Conservation (phyloP, 1,140 invertebrate species). For the Drosophila azteca region DNA sequence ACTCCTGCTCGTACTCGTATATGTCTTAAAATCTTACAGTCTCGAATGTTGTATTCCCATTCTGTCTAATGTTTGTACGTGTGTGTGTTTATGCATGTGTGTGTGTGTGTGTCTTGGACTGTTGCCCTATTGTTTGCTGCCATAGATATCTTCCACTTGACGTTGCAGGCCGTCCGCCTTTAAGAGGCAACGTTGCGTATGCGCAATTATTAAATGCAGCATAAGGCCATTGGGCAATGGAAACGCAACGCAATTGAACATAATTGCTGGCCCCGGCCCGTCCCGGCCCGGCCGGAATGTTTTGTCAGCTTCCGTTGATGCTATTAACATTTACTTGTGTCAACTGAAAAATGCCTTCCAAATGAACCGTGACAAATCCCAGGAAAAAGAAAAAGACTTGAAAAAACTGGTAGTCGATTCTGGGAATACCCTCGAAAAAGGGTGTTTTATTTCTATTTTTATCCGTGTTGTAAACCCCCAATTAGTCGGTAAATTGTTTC, state of each 20-base stretch:
- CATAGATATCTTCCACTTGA: conserved; percentile 65
- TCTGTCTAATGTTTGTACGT: conserved; percentile 33
- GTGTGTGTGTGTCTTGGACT: conserved; percentile 15
- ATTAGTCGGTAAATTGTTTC: background rate
- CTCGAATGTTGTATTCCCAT: conserved; percentile 28
- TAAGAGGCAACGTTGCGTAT: conserved; percentile 75
- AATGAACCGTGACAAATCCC: conserved; percentile 32
- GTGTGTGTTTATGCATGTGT: background rate
- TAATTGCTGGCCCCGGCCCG: conserved; percentile 55
- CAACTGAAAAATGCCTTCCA: conserved; percentile 31
- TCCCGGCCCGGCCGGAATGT: conserved; percentile 18
- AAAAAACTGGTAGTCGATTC: background rate
- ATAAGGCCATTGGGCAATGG: conserved; percentile 52
- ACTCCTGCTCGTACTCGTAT: conserved; percentile 19
- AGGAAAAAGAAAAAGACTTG: background rate
- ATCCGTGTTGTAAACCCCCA: background rate
- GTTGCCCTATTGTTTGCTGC: conserved; percentile 23
- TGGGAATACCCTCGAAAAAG: background rate
- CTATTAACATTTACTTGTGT: conserved; percentile 56
- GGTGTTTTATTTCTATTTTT: background rate
- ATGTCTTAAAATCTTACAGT: conserved; percentile 44
- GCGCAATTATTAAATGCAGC: conserved; percentile 79
- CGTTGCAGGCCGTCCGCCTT: conserved; percentile 44
- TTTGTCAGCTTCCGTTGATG: conserved; percentile 42
- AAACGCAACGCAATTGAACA: conserved; percentile 59